Base-by-base conservation (phyloP, 2,113 vertebrate genomes). In the Phyllopteryx taeniolatus region DNA sequence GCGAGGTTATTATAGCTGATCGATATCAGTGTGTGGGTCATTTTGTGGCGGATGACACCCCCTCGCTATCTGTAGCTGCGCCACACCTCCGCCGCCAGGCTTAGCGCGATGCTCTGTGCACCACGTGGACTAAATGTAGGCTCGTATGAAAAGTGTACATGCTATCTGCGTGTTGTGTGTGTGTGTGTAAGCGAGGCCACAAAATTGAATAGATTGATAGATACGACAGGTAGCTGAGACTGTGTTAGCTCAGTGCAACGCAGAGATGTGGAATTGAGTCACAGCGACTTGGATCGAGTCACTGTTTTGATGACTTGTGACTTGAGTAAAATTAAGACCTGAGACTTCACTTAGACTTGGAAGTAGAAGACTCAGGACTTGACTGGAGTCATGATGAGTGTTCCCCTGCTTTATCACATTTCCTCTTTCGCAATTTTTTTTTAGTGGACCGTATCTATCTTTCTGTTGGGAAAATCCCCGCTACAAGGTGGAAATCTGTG, bases 1-100 rank as follows among this genome's bases (percentile, higher is more conserved):
- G 76, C 78, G 8, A 70, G 82, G 87, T 89, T 87, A 87, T 88
- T 90, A 88, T 63, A 74, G 84, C 71, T 73, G 81, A 89, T 89
- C 82, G 74, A 90, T 90, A 85, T 80, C 84, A 71, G 75, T 73
- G 72, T 5, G 73, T 10, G 20, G 82, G 73, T 56, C 75, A 76
- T 77, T 83, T 79, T 57, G 85, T 81, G 70, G 57, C 71, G 19
- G 76, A 62, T 87, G 89, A 90, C 86, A 87, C 83, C 76, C 68
- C 83, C 75, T 71, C 15, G 78, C 78, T 82, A 81, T 86, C 85
- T 81, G 79, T 9, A 72, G 68, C 75, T 53, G 82, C 82, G 87
- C 82, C n/a, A 11, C 53, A n/a, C 87, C 86, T 57, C 79, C 80
- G 79, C 78, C 76, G 80, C 81, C 70, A 80, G 83, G 80, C 87